Conservation (phyloP, 2,113 vertebrate species). For the Phrynocephalus versicolor region DNA sequence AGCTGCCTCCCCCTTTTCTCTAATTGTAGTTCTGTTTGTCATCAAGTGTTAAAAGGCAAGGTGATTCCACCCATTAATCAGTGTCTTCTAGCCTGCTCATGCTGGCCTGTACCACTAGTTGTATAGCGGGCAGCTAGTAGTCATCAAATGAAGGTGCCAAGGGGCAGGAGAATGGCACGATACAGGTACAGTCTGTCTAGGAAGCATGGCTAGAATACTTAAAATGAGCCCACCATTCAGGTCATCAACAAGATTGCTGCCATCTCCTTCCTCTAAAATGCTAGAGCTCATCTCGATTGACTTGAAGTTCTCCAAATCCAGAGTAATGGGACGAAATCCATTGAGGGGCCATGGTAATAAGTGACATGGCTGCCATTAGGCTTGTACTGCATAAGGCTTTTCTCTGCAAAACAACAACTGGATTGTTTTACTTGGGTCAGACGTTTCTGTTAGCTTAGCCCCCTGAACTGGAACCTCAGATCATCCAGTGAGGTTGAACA, state of each 20-base stretch:
- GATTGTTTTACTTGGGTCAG: neutral
- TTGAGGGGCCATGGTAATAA: too few species aligned
- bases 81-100: neutral
- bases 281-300: neutral
- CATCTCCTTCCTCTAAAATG: neutral
- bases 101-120: neutral
- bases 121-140: neutral
- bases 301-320: neutral
- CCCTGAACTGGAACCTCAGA: neutral
- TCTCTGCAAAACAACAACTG: neutral
- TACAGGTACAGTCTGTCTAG: too few species aligned
- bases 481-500: neutral
- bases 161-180: too few species aligned
- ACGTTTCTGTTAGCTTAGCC: neutral
- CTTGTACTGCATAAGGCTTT: neutral
- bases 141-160: neutral
- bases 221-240: neutral
- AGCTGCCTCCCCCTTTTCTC: neutral
- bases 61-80: neutral
- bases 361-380: neutral
- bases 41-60: neutral
- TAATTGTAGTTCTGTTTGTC: neutral
- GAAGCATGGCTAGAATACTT: neutral
- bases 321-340: neutral
- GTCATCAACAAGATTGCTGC: neutral